phyloP scores from a whole-genome alignment of 1,140 invertebrate genomes.

The Ceratitis capitata region DNA sequence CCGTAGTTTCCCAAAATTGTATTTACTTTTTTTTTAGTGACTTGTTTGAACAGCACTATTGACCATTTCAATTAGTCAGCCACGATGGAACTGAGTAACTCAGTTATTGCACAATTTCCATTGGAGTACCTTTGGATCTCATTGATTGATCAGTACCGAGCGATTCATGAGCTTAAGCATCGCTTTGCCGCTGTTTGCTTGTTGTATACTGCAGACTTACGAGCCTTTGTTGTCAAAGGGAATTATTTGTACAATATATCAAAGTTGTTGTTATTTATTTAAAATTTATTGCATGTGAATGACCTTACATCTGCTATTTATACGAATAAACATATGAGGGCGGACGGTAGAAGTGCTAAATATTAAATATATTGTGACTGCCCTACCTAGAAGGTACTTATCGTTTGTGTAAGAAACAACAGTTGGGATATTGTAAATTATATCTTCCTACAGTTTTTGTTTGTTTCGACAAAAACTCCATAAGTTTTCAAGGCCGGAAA shows the following conservation, averaged over 20 bases:
- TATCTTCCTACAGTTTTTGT: no score
- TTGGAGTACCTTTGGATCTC: neutral
- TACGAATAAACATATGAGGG: no score
- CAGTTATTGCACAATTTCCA: neutral
- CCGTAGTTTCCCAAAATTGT: neutral
- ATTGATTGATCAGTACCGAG: neutral
- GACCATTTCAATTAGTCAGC: constrained; percentile 9
- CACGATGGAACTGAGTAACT: neutral
- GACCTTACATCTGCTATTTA: neutral
- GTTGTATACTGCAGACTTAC: neutral
- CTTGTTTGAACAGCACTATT: neutral
- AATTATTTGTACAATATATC: neutral
- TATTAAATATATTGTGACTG: no score
- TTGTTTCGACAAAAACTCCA: no score
- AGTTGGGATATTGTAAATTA: no score
- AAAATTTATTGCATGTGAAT: neutral
- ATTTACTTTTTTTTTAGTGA: neutral
- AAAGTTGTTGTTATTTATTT: neutral
- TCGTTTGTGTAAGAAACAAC: no score
- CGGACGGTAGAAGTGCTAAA: no score
- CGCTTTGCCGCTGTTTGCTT: neutral
- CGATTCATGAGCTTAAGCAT: neutral
- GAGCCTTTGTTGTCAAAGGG: neutral
- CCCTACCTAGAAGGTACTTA: no score
- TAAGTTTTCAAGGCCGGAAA: no score